Conservation (phyloP, 2,113 vertebrate genomes). For the Pterocles gutturalis region DNA sequence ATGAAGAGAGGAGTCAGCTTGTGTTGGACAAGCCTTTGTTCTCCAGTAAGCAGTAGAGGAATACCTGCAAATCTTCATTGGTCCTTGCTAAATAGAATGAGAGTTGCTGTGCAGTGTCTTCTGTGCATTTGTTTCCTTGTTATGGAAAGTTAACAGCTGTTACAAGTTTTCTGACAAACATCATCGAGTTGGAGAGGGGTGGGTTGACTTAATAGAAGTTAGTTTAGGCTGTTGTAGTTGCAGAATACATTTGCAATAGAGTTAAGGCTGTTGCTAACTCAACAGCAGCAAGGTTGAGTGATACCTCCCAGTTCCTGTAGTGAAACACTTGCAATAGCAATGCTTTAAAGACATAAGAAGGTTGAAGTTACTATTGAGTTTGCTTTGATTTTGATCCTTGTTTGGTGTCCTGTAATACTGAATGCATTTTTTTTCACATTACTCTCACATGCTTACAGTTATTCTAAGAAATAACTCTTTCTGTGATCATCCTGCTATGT, state of each 20-base stretch:
- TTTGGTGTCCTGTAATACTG: not conserved
- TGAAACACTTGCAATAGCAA: not conserved
- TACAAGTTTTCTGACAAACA: not conserved
- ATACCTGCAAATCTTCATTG: not conserved
- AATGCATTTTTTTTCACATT: not conserved
- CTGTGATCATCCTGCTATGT: not conserved
- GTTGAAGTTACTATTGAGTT: not conserved
- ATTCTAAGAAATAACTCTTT: not conserved
- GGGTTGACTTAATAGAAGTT: not conserved
- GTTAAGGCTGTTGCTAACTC: not conserved
- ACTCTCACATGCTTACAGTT: not conserved
- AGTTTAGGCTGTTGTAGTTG: not conserved
- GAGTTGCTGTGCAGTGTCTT: not conserved
- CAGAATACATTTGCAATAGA: not conserved
- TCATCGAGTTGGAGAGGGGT: accelerated
- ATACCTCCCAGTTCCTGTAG: not conserved
- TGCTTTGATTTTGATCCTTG: not conserved
- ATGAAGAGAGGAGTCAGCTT: not conserved
- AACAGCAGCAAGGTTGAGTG: not conserved
- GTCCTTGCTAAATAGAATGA: not conserved
- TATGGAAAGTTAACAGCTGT: not conserved
- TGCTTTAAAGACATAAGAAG: not conserved
- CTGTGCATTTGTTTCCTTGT: not conserved
- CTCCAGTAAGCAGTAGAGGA: not conserved
- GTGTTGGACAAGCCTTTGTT: not conserved